phyloP scores from a whole-genome alignment of 2,888 invertebrate genomes.

The Belgica antarctica region DNA sequence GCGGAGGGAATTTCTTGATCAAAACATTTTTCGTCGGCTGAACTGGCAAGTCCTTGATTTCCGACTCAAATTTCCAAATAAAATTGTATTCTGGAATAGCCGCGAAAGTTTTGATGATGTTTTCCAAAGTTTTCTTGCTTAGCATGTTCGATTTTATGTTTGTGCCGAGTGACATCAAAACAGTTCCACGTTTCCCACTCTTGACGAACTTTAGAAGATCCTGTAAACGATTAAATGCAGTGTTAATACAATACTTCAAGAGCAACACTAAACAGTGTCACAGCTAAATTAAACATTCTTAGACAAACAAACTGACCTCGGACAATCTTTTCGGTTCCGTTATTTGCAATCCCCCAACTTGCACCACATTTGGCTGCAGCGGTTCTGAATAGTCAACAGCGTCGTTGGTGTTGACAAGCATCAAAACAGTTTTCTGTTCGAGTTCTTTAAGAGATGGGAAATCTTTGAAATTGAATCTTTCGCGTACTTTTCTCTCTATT shows the following conservation, averaged over 20 bases:
- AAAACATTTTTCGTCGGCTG: conserved; percentile 55
- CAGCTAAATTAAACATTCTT: not conserved
- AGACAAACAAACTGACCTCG: not conserved
- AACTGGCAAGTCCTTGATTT: conserved; percentile 44
- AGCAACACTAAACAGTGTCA: too few relatives aligned
- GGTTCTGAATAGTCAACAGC: conserved; percentile 45
- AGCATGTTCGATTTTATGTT: conserved; percentile 35
- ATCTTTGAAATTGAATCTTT: not conserved
- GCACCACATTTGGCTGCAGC: conserved; percentile 44
- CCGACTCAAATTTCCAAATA: conserved; percentile 45
- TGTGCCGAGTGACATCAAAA: conserved; percentile 44
- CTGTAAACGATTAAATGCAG: not conserved
- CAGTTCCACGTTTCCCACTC: conserved; percentile 28
- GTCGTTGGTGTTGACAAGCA: conserved; percentile 40
- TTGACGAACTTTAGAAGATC: not conserved
- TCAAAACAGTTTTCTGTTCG: conserved; percentile 35
- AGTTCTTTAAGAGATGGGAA: conserved; percentile 6
- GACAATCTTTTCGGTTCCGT: conserved; percentile 30
- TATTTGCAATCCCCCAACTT: conserved; percentile 45
- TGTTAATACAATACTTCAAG: not conserved
- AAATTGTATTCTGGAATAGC: conserved; percentile 43
- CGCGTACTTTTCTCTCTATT: not conserved
- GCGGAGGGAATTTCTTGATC: conserved; percentile 57
- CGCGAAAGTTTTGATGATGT: conserved; percentile 38
- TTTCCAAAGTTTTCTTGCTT: conserved; percentile 30